Evolutionary conservation across 1,140 invertebrate species (phyloP), one percentile per base, ranked within the genome.

Genomic region (Zaprionus lachaisei): DNA sequence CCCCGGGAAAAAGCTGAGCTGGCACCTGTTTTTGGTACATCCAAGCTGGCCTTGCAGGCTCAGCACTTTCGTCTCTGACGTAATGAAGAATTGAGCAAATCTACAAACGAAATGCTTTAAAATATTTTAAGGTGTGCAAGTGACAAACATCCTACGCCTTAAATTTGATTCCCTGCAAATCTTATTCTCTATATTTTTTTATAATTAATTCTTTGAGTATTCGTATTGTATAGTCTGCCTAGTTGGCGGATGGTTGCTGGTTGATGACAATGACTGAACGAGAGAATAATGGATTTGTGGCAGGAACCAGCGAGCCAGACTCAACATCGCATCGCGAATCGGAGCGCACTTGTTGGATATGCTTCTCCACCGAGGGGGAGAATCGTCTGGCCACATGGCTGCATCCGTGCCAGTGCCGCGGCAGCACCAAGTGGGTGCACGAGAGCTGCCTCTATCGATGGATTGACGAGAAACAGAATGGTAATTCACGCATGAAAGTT

Each of bases 381-480:
- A 98, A 99, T 87, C 94, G 94, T 15, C 94, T 95, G 15, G 97
- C 97, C 55, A 94, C 95, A 3, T 99, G 98, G 98, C 97, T 99
- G n/a, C 96, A 97, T 91, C 98, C 98, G 2, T 99, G 98, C 93
- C 96, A 97, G 80, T 99, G 98, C 93, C 95, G 96, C 81, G 98
- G 98, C 55, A 98, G 98, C 22, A 97, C 97, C 17, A 98, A 98
- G 94, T 99, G 98, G 98, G 95, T 98, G 17, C 98, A 99, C 93
- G 98, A 99, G 92, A 95, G 95, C 28, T 99, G 98, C 92, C 95
- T 99, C 34, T 98, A 99, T 90, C 94, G 98, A 86, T 99, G 98
- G 99, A 91, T 99, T 7, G 98, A 99, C 93, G 98, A 99, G 93
- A 99, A 99, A 92, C 98, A 99, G 91, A 97, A 97, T 91, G 97